A percentile compares a stretch with the other conserved stretches of the same genome.
Conservation (phyloP, 2,888 invertebrate genomes). For the Trachelus tabidus region DNA sequence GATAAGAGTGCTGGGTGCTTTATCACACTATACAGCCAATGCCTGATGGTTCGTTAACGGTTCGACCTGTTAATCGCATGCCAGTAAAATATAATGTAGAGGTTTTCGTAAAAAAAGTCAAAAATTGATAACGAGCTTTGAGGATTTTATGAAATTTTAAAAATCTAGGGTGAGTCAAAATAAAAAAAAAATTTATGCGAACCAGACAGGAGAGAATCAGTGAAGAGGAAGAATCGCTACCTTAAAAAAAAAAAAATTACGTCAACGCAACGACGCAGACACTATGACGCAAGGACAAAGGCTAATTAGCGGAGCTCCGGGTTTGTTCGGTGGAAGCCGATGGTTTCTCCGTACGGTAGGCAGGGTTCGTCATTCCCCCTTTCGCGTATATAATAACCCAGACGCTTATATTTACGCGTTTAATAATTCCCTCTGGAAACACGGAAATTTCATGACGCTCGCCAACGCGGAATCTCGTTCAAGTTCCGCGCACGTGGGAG, state of each 20-base stretch:
- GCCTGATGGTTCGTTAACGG: not conserved
- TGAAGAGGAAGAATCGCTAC: not conserved
- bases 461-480: not conserved
- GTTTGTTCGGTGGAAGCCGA: not conserved
- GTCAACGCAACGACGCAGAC: not conserved
- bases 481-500: not conserved
- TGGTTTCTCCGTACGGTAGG: not conserved
- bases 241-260: not conserved
- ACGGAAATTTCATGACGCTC: not conserved
- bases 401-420: not conserved
- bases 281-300: slow-evolving; percentile 20
- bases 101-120: not conserved
- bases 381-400: not conserved
- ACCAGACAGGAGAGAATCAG: not conserved
- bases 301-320: slow-evolving; percentile 21
- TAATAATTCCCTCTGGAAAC: not conserved
- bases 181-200: not conserved
- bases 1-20: not conserved
- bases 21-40: not conserved
- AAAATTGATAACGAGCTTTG: too few relatives aligned
- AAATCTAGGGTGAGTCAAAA: not conserved
- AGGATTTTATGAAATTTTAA: not conserved
- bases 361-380: not conserved
- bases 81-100: not conserved
- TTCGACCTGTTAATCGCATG: not conserved